Evolutionary conservation across 2,888 invertebrate genomes (phyloP).

Genomic region (Rhyacophila evoluta): DNA sequence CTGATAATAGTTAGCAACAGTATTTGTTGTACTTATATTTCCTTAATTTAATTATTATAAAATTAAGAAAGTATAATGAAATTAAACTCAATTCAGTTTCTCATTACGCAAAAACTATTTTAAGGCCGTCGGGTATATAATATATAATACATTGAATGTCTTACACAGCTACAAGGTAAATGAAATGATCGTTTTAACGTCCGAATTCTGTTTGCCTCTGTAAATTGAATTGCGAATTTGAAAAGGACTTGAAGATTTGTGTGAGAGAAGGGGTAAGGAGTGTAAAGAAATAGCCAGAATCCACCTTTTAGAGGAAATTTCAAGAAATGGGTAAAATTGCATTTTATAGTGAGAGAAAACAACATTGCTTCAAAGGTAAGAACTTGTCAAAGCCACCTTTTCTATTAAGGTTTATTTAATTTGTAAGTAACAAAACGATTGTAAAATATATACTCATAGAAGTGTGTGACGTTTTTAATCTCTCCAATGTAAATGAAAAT

Average conservation of each 20-base stretch:
- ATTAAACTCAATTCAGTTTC: too few species aligned
- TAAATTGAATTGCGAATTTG: constrained; percentile 13
- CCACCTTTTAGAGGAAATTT: not conserved
- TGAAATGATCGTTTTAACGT: not conserved
- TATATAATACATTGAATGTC: too few species aligned
- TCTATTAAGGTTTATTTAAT: not conserved
- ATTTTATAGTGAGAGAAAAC: not conserved
- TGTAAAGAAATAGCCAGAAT: not conserved
- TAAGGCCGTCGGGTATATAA: too few species aligned
- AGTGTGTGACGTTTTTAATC: too few species aligned
- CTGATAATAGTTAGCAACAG: too few species aligned
- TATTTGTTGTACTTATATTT: too few species aligned
- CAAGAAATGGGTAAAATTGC: not conserved
- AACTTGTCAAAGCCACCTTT: not conserved
- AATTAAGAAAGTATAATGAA: too few species aligned
- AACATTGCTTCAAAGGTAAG: not conserved
- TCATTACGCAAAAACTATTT: too few species aligned
- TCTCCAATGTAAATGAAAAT: too few species aligned
- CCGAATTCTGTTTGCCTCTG: not conserved
- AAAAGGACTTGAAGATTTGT: constrained; percentile 5
- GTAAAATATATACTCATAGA: too few species aligned
- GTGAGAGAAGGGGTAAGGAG: not conserved
- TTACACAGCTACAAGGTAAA: not conserved
- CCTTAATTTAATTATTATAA: too few species aligned
- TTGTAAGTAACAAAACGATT: not conserved